Percentiles rank a stretch among this genome's conserved stretches.
phyloP scores from a whole-genome alignment of 1,140 invertebrate species.

The Danaus plexippus region DNA sequence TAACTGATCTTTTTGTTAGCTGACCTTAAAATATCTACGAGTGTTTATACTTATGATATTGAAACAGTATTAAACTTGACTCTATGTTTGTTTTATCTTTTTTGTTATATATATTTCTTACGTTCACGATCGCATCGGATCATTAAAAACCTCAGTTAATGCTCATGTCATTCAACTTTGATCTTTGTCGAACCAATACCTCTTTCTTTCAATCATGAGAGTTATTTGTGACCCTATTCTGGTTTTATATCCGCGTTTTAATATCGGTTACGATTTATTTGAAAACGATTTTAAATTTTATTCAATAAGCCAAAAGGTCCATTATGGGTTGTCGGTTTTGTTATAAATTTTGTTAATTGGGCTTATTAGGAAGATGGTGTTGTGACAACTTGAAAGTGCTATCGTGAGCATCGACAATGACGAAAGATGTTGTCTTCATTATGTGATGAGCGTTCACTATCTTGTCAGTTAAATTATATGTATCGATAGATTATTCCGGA shows the following conservation, averaged over 20 bases:
- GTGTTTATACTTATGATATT: no score
- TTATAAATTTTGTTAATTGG: constrained; percentile 65
- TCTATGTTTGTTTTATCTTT: constrained; percentile 8
- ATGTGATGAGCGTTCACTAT: constrained; percentile 69
- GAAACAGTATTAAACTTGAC: no score
- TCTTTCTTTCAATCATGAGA: constrained; percentile 55
- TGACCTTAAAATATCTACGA: no score
- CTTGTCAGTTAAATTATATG: constrained; percentile 71
- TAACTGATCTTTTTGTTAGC: no score
- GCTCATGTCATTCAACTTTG: constrained; percentile 62
- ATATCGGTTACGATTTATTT: constrained; percentile 9
- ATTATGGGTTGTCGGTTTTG: constrained; percentile 30
- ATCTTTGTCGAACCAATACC: constrained; percentile 54
- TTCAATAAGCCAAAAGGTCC: constrained; percentile 30
- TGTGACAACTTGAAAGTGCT: constrained; percentile 69
- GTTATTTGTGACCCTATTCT: constrained; percentile 36
- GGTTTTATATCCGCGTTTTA: constrained; percentile 16
- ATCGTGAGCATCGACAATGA: constrained; percentile 71
- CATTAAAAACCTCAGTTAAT: constrained; percentile 39
- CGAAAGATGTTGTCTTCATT: constrained; percentile 71
- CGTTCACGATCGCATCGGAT: constrained; percentile 43
- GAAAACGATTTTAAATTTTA: constrained; percentile 11
- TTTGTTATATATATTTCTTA: constrained; percentile 15
- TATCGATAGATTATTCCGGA: constrained; percentile 68
- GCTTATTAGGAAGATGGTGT: constrained; percentile 69